Evolutionary conservation across 2,797 vertebrate species (phyloP).

Genomic region (Salarias fasciatus): DNA sequence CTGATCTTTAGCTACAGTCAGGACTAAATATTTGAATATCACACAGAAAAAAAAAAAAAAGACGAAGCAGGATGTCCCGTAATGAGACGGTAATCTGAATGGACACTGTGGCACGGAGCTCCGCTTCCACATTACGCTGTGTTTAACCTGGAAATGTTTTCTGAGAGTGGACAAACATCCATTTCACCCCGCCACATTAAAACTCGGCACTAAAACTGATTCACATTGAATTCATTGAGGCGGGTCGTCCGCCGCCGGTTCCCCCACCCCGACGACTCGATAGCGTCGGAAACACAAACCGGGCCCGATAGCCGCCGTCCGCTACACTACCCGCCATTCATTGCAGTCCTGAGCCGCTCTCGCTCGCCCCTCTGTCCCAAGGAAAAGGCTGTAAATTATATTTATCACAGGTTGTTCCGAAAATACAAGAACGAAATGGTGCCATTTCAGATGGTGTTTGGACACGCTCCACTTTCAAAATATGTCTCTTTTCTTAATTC

Average conservation of each 20-base stretch:
- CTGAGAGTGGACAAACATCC: constrained; percentile 50
- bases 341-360: constrained; percentile 22
- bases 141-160: constrained; percentile 62
- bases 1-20: constrained; percentile 18
- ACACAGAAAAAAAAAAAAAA: constrained; percentile 3
- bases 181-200: constrained; percentile 35
- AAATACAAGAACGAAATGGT: constrained; percentile 54
- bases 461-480: too few relatives aligned
- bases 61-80: constrained; percentile 47
- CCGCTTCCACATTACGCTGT: constrained; percentile 13
- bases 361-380: constrained; percentile 9
- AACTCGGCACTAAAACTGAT: constrained; percentile 30
- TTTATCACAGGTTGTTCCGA: constrained; percentile 48
- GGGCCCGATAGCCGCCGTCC: constrained; percentile 51
- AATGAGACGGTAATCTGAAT: constrained; percentile 35
- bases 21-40: constrained; percentile 41
- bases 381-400: constrained; percentile 54
- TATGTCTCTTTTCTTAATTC: constrained; percentile 37
- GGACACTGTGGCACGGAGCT: constrained; percentile 23
- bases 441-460: constrained; percentile 33
- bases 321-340: constrained; percentile 58
- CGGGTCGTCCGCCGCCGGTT: too few relatives aligned
- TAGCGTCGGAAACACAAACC: constrained; percentile 35
- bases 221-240: constrained; percentile 34
- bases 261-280: too few relatives aligned